phyloP scores from a whole-genome alignment of 37 sponge, comb jelly and placozoan genomes.

The Lycopodina hypogea region DNA sequence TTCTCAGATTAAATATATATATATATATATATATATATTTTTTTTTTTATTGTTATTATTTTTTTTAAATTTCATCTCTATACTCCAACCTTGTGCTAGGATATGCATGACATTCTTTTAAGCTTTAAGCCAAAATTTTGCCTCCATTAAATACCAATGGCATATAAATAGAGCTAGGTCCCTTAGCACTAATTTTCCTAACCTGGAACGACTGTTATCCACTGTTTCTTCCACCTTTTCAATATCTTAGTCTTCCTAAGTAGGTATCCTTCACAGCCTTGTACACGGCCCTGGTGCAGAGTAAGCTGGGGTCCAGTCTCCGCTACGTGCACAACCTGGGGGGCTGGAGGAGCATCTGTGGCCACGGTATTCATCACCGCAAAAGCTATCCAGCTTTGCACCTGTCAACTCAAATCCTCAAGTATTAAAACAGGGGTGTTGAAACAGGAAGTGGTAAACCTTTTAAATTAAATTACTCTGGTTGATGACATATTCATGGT shows the following conservation, averaged over 20 bases:
- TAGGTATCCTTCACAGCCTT: slow-evolving; percentile 41
- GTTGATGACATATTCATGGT: too few species aligned
- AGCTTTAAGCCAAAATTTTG: too few species aligned
- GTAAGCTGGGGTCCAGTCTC: background rate
- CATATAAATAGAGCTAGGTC: too few species aligned
- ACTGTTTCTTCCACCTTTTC: slow-evolving; percentile 63
- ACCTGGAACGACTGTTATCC: slow-evolving; percentile 49
- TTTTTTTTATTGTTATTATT: background rate
- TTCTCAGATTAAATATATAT: too few species aligned
- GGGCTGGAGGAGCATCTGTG: slow-evolving; percentile 16
- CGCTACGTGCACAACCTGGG: slow-evolving; percentile 7
- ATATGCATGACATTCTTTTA: too few species aligned
- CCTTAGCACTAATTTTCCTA: too few species aligned
- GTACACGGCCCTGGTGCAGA: slow-evolving; percentile 37
- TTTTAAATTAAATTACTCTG: background rate
- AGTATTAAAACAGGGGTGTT: too few species aligned
- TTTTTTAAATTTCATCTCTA: too few species aligned
- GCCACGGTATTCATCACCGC: background rate
- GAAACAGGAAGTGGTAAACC: too few species aligned
- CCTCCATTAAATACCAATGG: too few species aligned
- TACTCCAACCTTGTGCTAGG: too few species aligned
- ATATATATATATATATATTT: background rate
- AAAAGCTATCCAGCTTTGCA: background rate
- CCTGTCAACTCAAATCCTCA: too few species aligned
- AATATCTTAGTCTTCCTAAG: slow-evolving; percentile 44